Base-by-base conservation (phyloP, 2,888 invertebrate species). In the Amphipyra berbera region DNA sequence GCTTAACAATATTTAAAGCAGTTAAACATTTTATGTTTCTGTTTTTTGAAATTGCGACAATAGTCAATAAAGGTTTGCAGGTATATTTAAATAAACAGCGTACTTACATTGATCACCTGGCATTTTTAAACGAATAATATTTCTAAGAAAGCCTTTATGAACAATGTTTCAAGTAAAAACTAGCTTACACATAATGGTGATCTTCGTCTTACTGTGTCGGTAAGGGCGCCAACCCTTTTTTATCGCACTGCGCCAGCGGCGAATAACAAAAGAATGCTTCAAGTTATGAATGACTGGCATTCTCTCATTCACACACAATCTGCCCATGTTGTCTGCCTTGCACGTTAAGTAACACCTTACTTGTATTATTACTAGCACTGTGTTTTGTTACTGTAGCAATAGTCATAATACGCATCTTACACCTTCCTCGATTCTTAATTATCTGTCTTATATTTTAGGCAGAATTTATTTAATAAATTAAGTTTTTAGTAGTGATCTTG, bases 211-310 rank as follows among this genome's bases (percentile, higher is more conserved):
- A 45, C 68, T 61, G 62, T 67, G 74, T 62, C 63, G 62, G 76
- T 68, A 66, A 71, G 79, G 81, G 79, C 77, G 75, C 75, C 67
- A 78, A 77, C 79, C 73, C 73, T 76, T 82, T 82, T 82, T 82
- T 82, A 79, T 61, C 45, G 47, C 40, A 41, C 47, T 60, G 47
- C 44, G 60, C 73, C 48, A 46, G 73, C 80, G 79, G 82, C 76
- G 61, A 52, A 56, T 70, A 69, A 81, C 76, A 82, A 82, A 79
- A 74, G 78, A 73, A 68, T 67, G 69, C 63, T 68, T 56, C 59
- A 65, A 62, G 71, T 72, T 75, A 78, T 84, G 81, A 83, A 82
- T 83, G 84, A 78, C 78, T 76, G 66, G 74, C 71, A 72, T 81
- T 77, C 81, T 72, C 52, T 68, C 82, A 84, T 84, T 84, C 81